phyloP scores from a whole-genome alignment of 2,888 invertebrate species.

The Melieria omissa region DNA sequence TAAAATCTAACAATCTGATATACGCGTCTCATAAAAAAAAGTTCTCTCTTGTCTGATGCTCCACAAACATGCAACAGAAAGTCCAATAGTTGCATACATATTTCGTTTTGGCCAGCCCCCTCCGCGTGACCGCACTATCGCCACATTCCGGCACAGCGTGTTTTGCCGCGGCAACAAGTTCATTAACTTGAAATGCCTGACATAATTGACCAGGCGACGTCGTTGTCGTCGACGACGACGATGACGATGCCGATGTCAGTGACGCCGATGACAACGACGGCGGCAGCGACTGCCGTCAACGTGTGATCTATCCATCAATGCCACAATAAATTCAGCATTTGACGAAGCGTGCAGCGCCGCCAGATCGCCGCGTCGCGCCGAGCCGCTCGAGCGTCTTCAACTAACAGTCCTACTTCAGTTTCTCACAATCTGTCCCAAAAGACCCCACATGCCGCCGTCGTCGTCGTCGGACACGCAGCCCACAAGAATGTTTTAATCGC shows the following conservation, averaged over 20 bases:
- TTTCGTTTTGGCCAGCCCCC: background rate
- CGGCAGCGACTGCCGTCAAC: slow-evolving; percentile 10
- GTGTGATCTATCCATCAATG: slow-evolving; percentile 6
- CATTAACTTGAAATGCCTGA: slow-evolving; percentile 45
- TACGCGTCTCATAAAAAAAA: too few species aligned
- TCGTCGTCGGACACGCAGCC: background rate
- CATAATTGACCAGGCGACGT: slow-evolving; percentile 41
- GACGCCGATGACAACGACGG: background rate
- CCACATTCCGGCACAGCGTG: too few species aligned
- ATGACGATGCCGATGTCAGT: background rate
- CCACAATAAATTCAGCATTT: background rate
- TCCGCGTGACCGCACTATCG: background rate
- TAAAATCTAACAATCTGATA: too few species aligned
- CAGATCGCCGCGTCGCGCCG: background rate
- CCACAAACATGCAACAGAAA: background rate
- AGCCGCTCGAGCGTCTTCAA: background rate
- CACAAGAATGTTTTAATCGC: slow-evolving; percentile 1
- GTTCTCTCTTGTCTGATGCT: too few species aligned
- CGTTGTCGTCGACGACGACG: background rate
- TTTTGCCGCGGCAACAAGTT: slow-evolving; percentile 18
- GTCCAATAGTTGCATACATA: background rate
- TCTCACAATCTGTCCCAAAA: background rate
- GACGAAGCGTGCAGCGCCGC: background rate
- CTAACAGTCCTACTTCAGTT: background rate
- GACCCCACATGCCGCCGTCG: slow-evolving; percentile 3